Percentiles rank a stretch among this genome's conserved stretches.
phyloP scores from a whole-genome alignment of 2,888 invertebrate genomes.

The Cephus pygmeus region DNA sequence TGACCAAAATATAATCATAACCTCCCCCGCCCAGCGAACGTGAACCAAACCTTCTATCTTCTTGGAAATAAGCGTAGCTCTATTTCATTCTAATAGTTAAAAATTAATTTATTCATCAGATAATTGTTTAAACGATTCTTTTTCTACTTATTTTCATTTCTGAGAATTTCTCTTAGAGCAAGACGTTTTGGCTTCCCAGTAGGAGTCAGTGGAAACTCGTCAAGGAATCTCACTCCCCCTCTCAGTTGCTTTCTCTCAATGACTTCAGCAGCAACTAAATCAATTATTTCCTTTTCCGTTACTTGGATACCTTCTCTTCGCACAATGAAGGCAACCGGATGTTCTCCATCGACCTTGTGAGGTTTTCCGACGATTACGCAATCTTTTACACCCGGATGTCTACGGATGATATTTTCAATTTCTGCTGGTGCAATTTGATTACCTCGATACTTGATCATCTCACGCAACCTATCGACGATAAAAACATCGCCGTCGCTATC shows the following conservation, averaged over 20 bases:
- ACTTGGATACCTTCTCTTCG: slow-evolving; percentile 6
- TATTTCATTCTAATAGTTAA: neutral
- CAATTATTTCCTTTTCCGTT: slow-evolving; percentile 10
- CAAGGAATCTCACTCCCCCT: slow-evolving; percentile 10
- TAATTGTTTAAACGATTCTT: neutral
- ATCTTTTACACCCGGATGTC: slow-evolving; percentile 50
- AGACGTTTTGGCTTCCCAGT: slow-evolving; percentile 4
- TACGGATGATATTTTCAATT: slow-evolving; percentile 47
- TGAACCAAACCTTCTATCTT: neutral
- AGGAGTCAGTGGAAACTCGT: slow-evolving; percentile 3
- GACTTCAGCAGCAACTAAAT: slow-evolving; percentile 9
- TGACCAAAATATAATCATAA: neutral
- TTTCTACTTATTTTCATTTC: neutral
- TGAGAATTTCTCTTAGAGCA: neutral
- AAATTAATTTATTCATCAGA: neutral
- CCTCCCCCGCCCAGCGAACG: neutral
- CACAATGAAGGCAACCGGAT: slow-evolving; percentile 53
- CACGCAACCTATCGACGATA: slow-evolving; percentile 54
- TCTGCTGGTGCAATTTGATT: slow-evolving; percentile 52
- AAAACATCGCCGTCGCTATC: slow-evolving; percentile 52
- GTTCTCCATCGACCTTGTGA: slow-evolving; percentile 45
- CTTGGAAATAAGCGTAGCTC: neutral
- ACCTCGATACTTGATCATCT: slow-evolving; percentile 54
- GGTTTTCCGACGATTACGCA: slow-evolving; percentile 51
- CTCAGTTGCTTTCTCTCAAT: neutral